phyloP scores from a whole-genome alignment of 2,797 vertebrate genomes.

The Glyptemys insculpta region DNA sequence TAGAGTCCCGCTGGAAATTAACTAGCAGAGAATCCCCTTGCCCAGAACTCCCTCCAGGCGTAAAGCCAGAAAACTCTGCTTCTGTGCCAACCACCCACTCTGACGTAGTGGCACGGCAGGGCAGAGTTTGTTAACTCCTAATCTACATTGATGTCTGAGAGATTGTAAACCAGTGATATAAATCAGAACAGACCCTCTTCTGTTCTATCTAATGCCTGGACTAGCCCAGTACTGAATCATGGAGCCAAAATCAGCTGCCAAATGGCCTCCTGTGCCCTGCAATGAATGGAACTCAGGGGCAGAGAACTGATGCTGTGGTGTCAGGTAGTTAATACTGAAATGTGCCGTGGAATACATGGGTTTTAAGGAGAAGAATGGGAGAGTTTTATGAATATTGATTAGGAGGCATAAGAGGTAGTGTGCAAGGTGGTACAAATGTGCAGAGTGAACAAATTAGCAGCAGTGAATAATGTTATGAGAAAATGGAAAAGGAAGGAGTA shows the following conservation, averaged over 20 bases:
- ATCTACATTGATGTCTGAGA: background rate
- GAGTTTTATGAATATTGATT: background rate
- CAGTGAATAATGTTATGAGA: background rate
- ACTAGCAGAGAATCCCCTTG: background rate
- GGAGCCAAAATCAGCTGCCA: background rate
- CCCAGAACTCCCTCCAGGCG: background rate
- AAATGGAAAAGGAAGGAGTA: background rate
- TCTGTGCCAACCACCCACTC: background rate
- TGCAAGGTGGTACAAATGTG: background rate
- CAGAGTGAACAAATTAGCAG: background rate
- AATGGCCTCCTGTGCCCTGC: accelerated
- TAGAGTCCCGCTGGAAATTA: background rate
- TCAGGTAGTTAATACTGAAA: background rate
- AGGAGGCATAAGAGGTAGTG: background rate
- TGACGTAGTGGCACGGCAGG: background rate
- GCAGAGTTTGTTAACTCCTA: background rate
- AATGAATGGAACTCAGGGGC: background rate
- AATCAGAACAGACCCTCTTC: background rate
- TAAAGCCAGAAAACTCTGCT: background rate
- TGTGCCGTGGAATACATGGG: background rate
- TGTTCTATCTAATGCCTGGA: background rate
- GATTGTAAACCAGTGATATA: background rate
- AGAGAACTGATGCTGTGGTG: background rate
- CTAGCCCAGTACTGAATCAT: background rate
- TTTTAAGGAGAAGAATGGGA: background rate